Base-by-base conservation (phyloP, 2,113 vertebrate genomes). In the Chaetodon trifascialis region DNA sequence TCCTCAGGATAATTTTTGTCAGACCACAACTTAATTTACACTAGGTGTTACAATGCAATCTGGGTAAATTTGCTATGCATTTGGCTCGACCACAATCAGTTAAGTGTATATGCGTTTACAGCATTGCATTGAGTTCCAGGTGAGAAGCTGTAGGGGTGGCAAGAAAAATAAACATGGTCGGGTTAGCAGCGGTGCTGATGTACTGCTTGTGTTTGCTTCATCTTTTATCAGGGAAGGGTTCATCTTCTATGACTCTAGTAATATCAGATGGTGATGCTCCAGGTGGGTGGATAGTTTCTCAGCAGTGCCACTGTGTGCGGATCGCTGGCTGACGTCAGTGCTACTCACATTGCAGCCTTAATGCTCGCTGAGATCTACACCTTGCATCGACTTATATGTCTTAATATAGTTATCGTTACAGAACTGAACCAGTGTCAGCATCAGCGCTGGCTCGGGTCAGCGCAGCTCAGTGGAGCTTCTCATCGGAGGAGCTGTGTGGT, bases 221-320 rank as follows among this genome's bases (percentile, higher is more conserved):
- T 11, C 14, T 2, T 64, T 64, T 21, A 36, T 25, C 36, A 25
- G 9, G 25, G 14, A 59, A 7, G 54, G 23, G 23, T 58, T 78
- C 21, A n/a, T 68, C 25, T 46, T 74, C 70, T 47, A 1, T 0
- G 42, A 58, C 34, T 73, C 46, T 16, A 7, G 46, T 44, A 51
- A 47, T 71, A 62, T 66, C n/a, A 30, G 51, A 60, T 3, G 25
- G 55, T 12, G 60, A 15, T 12, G 55, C 17, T 60, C 17, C 30
- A 52, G 30, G 54, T 72, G 42, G 66, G 60, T 49, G 55, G 38
- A 38, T 52, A 21, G 14, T 62, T 74, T 84, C 55, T 76, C 72
- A 68, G 72, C 54, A 80, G 2, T 72, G 62, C 42, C 54, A 59
- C 59, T 77, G 49, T 40, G 56, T 23, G 16, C 8, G 0, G 44